A percentile compares a stretch with the other conserved stretches of the same genome.
Conservation (phyloP, 2,797 vertebrate species). For the Parauchenoglanis punctatus region DNA sequence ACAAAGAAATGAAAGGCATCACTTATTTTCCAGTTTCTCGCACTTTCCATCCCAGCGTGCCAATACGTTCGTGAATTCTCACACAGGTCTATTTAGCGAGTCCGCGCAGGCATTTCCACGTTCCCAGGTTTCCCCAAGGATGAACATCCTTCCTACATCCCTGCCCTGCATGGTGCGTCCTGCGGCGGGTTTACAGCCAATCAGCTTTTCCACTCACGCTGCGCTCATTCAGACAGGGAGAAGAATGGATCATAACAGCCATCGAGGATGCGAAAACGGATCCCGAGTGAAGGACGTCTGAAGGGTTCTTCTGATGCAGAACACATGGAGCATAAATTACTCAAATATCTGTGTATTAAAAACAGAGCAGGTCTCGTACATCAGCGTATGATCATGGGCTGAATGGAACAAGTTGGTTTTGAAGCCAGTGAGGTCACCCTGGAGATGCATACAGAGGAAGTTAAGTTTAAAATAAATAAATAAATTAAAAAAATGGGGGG, state of each 20-base stretch:
- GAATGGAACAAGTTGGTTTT: not conserved
- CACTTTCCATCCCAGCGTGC: not conserved
- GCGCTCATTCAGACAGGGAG: not conserved
- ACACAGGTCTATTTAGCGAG: not conserved
- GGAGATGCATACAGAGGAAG: not conserved
- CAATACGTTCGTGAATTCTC: not conserved
- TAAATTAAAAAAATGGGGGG: no score
- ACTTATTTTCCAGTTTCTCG: not conserved
- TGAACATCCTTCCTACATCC: constrained; percentile 34
- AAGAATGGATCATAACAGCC: not conserved
- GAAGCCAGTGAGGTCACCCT: not conserved
- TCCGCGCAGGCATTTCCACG: constrained; percentile 24
- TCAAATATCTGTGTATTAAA: not conserved
- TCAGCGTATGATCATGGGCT: not conserved
- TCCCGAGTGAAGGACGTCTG: not conserved
- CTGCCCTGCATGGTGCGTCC: constrained; percentile 16
- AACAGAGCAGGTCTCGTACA: not conserved
- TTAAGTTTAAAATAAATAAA: not conserved
- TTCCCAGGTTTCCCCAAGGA: constrained; percentile 28
- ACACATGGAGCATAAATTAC: not conserved
- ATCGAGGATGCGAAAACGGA: not conserved
- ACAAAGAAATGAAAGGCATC: not conserved
- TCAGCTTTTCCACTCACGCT: constrained; percentile 17
- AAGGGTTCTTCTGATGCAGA: constrained; percentile 7
- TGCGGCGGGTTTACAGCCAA: constrained; percentile 4